phyloP scores from a whole-genome alignment of 2,797 vertebrate genomes.

The Intellagama lesueurii region DNA sequence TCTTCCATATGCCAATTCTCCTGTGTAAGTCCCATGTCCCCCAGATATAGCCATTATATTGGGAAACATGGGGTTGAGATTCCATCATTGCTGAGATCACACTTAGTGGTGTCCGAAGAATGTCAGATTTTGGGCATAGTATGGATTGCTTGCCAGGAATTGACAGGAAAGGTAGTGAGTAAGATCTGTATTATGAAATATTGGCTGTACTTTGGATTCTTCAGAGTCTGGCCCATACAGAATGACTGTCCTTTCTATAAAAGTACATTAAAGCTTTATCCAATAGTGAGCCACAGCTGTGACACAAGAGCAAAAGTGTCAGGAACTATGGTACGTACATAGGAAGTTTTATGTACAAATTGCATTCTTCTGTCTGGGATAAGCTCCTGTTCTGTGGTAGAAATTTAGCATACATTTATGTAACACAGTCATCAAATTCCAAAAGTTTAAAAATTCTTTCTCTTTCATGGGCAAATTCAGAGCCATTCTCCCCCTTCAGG shows the following conservation, averaged over 20 bases:
- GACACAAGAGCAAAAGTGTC: no score
- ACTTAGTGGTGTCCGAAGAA: neutral
- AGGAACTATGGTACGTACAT: neutral
- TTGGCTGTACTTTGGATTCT: neutral
- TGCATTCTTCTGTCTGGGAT: neutral
- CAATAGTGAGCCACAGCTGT: no score
- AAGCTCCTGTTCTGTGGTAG: neutral
- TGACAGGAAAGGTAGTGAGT: neutral
- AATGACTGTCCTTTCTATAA: conserved; percentile 17
- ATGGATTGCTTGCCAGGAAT: conserved; percentile 12
- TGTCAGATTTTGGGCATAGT: neutral
- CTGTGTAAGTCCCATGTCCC: no score
- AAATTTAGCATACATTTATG: neutral
- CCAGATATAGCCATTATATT: neutral
- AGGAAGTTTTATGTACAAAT: neutral
- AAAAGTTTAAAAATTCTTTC: neutral
- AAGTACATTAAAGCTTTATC: conserved; percentile 16
- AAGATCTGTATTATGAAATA: conserved; percentile 28
- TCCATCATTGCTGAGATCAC: neutral
- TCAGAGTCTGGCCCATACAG: neutral
- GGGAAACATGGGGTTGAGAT: neutral
- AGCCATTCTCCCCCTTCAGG: neutral
- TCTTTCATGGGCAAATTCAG: neutral
- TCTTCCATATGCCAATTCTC: no score
- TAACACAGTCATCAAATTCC: neutral